Evolutionary conservation across 2,113 vertebrate species (phyloP).

Genomic region (Bostrychus sinensis): DNA sequence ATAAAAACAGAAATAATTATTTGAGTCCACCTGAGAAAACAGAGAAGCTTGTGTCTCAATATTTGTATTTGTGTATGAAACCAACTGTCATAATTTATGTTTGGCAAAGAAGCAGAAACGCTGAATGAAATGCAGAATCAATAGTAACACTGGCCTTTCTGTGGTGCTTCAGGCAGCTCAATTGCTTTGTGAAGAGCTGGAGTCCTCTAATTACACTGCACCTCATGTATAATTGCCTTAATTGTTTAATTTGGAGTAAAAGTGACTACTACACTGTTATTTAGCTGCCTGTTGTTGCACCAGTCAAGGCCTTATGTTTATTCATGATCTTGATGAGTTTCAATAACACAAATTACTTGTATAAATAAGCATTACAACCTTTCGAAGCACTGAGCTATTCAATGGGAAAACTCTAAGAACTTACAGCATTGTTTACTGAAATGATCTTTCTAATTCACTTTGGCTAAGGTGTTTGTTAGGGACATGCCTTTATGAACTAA

Average conservation of each 20-base stretch:
- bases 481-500: neutral
- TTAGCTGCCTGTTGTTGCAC: slow-evolving; percentile 54
- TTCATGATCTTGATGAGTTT: slow-evolving; percentile 56
- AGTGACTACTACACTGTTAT: slow-evolving; percentile 59
- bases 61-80: slow-evolving; percentile 19
- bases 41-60: slow-evolving; percentile 8
- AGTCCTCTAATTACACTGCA: slow-evolving; percentile 65
- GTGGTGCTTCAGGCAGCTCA: slow-evolving; percentile 60
- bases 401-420: slow-evolving; percentile 35
- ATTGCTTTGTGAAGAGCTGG: slow-evolving; percentile 70
- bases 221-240: slow-evolving; percentile 71
- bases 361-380: slow-evolving; percentile 60
- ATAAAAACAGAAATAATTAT: slow-evolving; percentile 26
- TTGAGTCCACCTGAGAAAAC: slow-evolving; percentile 18
- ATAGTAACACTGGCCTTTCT: slow-evolving; percentile 41
- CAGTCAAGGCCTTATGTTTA: slow-evolving; percentile 49
- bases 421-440: slow-evolving; percentile 39
- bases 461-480: too few relatives aligned
- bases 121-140: slow-evolving; percentile 41
- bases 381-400: slow-evolving; percentile 39
- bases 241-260: slow-evolving; percentile 75
- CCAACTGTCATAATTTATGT: slow-evolving; percentile 22
- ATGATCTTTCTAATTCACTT: slow-evolving; percentile 23
- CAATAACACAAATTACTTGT: slow-evolving; percentile 35
- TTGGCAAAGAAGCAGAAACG: slow-evolving; percentile 35